Base-by-base conservation (phyloP, 2,113 vertebrate species). In the Isichthys henryi region DNA sequence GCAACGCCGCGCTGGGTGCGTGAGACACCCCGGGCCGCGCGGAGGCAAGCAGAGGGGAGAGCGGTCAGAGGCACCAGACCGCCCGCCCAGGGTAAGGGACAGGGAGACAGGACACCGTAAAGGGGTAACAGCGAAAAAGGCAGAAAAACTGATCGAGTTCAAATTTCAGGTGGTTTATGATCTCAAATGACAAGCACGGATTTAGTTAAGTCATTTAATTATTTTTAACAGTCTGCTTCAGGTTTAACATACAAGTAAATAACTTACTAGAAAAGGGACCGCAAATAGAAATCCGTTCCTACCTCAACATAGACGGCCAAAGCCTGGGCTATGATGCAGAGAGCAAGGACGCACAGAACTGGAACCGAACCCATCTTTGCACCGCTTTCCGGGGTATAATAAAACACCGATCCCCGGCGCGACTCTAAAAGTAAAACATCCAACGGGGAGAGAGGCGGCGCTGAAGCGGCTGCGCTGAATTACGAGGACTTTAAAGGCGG, bases 231-330 rank as follows among this genome's bases (percentile, higher is more conserved):
- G 43, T 23, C 77, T 21, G 5, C 77, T 43, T 82, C 15, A 21
- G 8, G 15, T 82, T 82, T 82, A 82, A 48, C 35, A 45, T 3
- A 48, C 45, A n/a, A 46, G 17, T 48, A 46, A 84, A 80, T 45
- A 43, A 84, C 19, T 84, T 84, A 48, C 43, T 45, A 84, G 45
- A 23, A 21, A 84, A 11, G 19, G 31, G 19, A 84, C 82, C 19
- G 23, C 21, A 84, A 15, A 86, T 17, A 52, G 9, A 15, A 86
- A 53, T 21, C 82, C 17, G 23, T 70, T 91, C 94, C 11, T 93
- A 97, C 97, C 97, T 97, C 97, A 56, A 97, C 96, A 45, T 97
- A 97, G 0, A 96, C 96, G 56, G 96, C 95, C 90, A 97, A 90
- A 11, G 93, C 91, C 15, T 96, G 97, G 66, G 95, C 96, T 49